Evolutionary conservation across 2,113 vertebrate species (phyloP).

Genomic region (Ameiurus melas): DNA sequence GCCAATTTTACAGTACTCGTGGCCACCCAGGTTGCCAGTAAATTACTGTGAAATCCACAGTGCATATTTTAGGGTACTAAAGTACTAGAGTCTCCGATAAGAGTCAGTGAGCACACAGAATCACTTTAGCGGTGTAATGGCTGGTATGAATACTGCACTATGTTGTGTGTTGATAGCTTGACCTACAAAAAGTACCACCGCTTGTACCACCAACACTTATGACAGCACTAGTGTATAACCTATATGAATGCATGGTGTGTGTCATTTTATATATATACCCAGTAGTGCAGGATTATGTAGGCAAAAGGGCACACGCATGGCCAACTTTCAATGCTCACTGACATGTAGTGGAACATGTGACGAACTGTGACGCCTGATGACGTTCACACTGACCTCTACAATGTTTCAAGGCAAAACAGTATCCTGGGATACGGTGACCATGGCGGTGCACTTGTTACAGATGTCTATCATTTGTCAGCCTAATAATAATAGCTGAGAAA

Average conservation of each 20-base stretch:
- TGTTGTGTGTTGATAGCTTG: background rate
- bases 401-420: background rate
- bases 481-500: slow-evolving; percentile 34
- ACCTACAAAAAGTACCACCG: background rate
- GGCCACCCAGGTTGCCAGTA: too few species aligned
- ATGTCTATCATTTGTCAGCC: background rate
- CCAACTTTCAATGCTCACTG: background rate
- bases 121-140: background rate
- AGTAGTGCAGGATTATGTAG: background rate
- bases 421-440: background rate
- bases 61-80: too few species aligned
- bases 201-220: background rate
- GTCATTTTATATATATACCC: background rate
- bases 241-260: background rate
- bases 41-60: too few species aligned
- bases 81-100: background rate
- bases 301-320: background rate
- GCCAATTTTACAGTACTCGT: too few species aligned
- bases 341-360: background rate
- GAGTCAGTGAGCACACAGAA: background rate
- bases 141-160: background rate
- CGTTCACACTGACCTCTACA: background rate
- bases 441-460: background rate
- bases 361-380: background rate
- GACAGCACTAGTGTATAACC: background rate